Percentiles rank a stretch among this genome's conserved stretches.
Evolutionary conservation across 2,113 vertebrate genomes (phyloP).

Genomic region (Rhinichthys klamathensis): DNA sequence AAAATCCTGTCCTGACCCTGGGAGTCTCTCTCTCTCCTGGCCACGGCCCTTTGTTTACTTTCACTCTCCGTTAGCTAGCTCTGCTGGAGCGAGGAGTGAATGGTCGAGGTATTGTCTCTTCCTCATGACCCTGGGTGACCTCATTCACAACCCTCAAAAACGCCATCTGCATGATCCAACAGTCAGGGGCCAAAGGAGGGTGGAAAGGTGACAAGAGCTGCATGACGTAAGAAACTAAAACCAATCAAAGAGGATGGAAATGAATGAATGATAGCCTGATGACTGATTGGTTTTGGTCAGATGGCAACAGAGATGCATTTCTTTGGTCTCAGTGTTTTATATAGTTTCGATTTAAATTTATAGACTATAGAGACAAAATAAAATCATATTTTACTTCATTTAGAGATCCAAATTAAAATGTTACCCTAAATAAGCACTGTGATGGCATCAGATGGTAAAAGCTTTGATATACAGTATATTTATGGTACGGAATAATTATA

Average conservation of each 20-base stretch:
- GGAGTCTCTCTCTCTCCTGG: constrained; percentile 54
- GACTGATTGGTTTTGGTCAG: constrained; percentile 39
- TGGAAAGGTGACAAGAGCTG: constrained; percentile 39
- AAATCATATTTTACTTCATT: too few relatives aligned
- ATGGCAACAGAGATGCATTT: constrained; percentile 61
- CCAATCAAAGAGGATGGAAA: constrained; percentile 53
- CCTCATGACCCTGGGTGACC: constrained; percentile 76
- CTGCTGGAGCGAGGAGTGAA: constrained; percentile 70
- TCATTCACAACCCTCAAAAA: constrained; percentile 79
- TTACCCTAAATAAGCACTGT: not conserved
- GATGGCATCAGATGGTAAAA: not conserved
- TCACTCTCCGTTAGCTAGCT: constrained; percentile 74
- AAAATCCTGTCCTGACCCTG: constrained; percentile 41
- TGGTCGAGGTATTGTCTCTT: constrained; percentile 81
- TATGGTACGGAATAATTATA: not conserved
- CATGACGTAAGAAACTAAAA: constrained; percentile 28
- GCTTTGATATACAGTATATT: not conserved
- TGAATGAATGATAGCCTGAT: constrained; percentile 39
- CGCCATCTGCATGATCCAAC: constrained; percentile 83
- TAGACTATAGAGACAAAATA: not conserved
- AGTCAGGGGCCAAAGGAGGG: constrained; percentile 70
- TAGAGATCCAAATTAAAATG: too few relatives aligned
- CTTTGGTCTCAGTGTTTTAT: constrained; percentile 47
- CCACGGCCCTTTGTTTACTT: constrained; percentile 76
- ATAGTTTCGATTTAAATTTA: not conserved